Evolutionary conservation across 1,140 invertebrate genomes (phyloP), one percentile per base, ranked within the genome.

Genomic region (Nixonia krombeini): DNA sequence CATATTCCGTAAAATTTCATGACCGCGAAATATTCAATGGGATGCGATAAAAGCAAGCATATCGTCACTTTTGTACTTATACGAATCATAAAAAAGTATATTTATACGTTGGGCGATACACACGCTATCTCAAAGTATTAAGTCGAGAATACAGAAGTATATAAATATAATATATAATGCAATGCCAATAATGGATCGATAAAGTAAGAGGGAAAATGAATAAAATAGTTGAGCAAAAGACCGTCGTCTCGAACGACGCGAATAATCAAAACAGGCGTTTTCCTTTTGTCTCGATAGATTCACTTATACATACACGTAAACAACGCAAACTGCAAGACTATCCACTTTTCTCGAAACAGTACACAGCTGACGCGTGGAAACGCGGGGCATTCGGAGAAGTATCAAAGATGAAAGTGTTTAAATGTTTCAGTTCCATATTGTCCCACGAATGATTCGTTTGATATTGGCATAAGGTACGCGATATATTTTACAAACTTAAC

Each of bases 41-140:
- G 29, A 26, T 45, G 63, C 33, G 47, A 57, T 61, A 63, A 42
- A 55, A 40, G 62, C 31, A 59, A 76, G 72, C 75, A 77, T 77
- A 77, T 77, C 75, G 71, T 72, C 55, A 70, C 66, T 75, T 76
- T 72, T 75, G 42, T 75, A 75, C 70, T 74, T 61, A 46, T 29
- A 69, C 38, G 28, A 61, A 67, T 69, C 23, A 49, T 52, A 65
- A 70, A 56, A 62, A 70, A 69, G 70, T 73, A 74, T 75, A 77
- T 77, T 77, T 75, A 69, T 76, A 75, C 70, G 61, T 74, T 70
- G 50, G 46, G 56, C 31, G 57, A 63, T 71, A 52, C 57, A 67
- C 47, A 61, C 35, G 45, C 53, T 52, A 46, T 61, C 55, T 63
- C 40, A 45, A 66, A 67, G 63, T 66, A 62, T 66, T 63, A 55